Percentiles rank a stretch among this genome's conserved stretches.
Evolutionary conservation across 2,797 vertebrate species (phyloP).

Genomic region (Phyllotis vaccarum): DNA sequence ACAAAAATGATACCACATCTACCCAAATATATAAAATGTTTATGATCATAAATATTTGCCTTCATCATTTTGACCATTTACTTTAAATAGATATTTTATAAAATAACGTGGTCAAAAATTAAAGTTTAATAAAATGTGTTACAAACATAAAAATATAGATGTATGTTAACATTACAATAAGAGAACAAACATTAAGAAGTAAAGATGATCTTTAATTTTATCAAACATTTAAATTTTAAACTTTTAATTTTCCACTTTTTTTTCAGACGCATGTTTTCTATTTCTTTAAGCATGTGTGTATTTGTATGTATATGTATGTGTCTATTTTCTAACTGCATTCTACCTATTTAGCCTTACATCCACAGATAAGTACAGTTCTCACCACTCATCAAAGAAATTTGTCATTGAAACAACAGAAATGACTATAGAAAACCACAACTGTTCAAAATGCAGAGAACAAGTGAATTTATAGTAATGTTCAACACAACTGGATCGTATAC

Average conservation of each 20-base stretch:
- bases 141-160: background rate
- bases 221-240: background rate
- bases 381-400: background rate
- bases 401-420: background rate
- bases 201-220: background rate
- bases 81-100: background rate
- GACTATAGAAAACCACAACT: background rate
- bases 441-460: background rate
- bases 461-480: background rate
- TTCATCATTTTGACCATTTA: background rate
- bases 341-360: background rate
- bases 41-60: constrained; percentile 3
- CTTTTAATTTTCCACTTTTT: background rate
- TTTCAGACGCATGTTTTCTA: background rate
- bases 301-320: background rate
- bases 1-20: background rate
- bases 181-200: background rate
- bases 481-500: background rate
- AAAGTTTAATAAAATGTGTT: background rate
- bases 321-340: background rate
- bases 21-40: background rate
- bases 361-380: background rate
- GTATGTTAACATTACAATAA: background rate
- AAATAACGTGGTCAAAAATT: too few relatives aligned
- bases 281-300: background rate